Base-by-base conservation (phyloP, 2,113 vertebrate species). In the Meleagris gallopavo region DNA sequence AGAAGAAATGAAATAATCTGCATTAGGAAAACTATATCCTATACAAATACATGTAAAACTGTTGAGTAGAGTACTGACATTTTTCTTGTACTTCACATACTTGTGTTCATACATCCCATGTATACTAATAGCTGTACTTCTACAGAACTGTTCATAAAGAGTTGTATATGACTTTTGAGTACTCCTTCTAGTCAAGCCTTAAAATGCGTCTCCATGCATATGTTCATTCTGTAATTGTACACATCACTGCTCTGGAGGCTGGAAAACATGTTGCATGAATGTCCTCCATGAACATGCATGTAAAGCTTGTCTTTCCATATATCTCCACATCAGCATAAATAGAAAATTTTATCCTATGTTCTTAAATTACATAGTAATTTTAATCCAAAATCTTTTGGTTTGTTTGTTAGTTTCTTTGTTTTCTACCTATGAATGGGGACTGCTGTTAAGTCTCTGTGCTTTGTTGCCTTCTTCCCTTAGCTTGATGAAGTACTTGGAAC, bases 381-480 rank as follows among this genome's bases (percentile, higher is more conserved):
- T 34, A 72, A 91, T 8, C 5, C 15, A 10, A 73, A 4, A 2
- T 80, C 21, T 27, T 15, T 66, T 0, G 22, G 80, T 73, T 52
- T 77, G 3, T 58, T 27, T 80, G 3, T 58, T 27, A 64, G 4
- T 30, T 75, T 76, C 64, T 50, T 89, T 25, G 43, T 60, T 5
- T 43, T n/a, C 13, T 88, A 36, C 36, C 45, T 81, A 80, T 4
- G 2, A 52, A 13, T 2, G 1, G 50, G 57, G 34, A 24, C 16
- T 90, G n/a, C 46, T 86, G 45, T 66, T 66, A 32, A 83, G 66
- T 30, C n/a, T 55, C 36, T 78, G 34, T 74, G 24, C 69, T 84
- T 71, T 18, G 6, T 32, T 92, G 45, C 7, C 57, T 46, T 45
- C 24, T 34, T 76, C 32, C 30, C 36, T 76, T 48, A 32, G 17